Base-by-base conservation (phyloP, 2,888 invertebrate genomes). In the Clanis bilineata region DNA sequence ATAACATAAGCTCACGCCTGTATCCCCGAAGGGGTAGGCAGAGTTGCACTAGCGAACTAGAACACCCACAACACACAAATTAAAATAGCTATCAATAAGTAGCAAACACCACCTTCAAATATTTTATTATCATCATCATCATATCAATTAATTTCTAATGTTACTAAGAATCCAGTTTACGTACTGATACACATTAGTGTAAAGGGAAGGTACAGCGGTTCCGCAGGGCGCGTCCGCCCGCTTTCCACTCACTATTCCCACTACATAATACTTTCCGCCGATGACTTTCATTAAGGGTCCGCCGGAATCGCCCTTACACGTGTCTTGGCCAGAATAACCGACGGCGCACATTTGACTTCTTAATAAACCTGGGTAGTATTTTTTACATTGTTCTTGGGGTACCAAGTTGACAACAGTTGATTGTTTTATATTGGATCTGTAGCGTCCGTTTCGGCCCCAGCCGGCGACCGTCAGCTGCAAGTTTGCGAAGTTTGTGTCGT, bases 281-380 rank as follows among this genome's bases (percentile, higher is more conserved):
- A 85, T 86, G 21, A 85, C 39, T 69, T 83, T 83, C 91, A 92
- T 92, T 22, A 91, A 70, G 1, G 91, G 91, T 5, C 90, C 90
- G 21, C 91, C 91, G 1, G 91, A 92, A 67, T 91, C 91, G 1
- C 91, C 92, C 72, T 88, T 89, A 65, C 92, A 91, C 4, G 91
- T 88, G 61, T 91, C 92, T 64, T 90, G 80, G 0, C 90, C 90
- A 0, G 76, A 83, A 36, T 83, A 80, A 0, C 89, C 90, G 6
- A 83, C 86, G 3, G 91, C 91, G 68, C 90, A 91, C n/a, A 91
- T 62, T 65, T 90, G 90, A 1, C 78, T 66, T 0, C 72, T 73
- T 1, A 83, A 79, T 38, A 92, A 70, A 36, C 69, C 69, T 0
- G 86, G 79, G 59, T 92, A 92, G 59, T 72, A 81, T 38, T 68